phyloP scores from a whole-genome alignment of 1,140 invertebrate genomes.

The Heliothis subflexa region DNA sequence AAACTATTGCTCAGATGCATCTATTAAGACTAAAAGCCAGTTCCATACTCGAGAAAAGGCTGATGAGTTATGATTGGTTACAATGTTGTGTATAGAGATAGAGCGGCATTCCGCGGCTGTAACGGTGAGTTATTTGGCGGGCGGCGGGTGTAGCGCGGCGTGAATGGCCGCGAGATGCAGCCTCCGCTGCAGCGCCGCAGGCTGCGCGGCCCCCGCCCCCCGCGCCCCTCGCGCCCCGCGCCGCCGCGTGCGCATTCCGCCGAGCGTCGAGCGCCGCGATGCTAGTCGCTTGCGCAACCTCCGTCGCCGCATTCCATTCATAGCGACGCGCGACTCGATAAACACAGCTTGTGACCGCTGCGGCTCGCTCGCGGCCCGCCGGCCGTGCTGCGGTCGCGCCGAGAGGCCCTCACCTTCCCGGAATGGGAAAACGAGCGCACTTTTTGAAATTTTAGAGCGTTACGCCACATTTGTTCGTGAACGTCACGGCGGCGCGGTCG shows the following conservation, averaged over 20 bases:
- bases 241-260: conserved; percentile 69
- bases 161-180: conserved; percentile 83
- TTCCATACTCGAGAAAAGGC: background rate
- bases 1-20: background rate
- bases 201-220: conserved; percentile 56
- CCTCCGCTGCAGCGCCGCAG: conserved; percentile 65
- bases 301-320: conserved; percentile 83
- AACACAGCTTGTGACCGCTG: conserved; percentile 54
- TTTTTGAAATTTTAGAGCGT: conserved; percentile 83
- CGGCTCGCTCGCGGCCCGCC: conserved; percentile 21
- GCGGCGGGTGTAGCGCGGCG: conserved; percentile 67
- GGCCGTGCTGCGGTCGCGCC: conserved; percentile 35
- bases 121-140: conserved; percentile 85
- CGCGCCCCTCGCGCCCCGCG: conserved; percentile 48
- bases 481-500: conserved; percentile 80
- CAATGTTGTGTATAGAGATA: conserved; percentile 69
- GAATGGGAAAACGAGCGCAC: conserved; percentile 71
- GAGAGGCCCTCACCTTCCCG: conserved; percentile 63
- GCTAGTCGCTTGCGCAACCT: conserved; percentile 79
- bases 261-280: conserved; percentile 63
- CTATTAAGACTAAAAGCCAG: conserved; percentile 14
- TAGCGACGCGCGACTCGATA: conserved; percentile 77
- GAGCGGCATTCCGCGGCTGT: conserved; percentile 79
- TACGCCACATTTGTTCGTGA: conserved; percentile 84
- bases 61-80: conserved; percentile 33